Percentiles rank a stretch among this genome's conserved stretches.
Evolutionary conservation across 37 sponge, comb jelly and placozoan genomes (phyloP).

Genomic region (Aphrocallistes beatrix): DNA sequence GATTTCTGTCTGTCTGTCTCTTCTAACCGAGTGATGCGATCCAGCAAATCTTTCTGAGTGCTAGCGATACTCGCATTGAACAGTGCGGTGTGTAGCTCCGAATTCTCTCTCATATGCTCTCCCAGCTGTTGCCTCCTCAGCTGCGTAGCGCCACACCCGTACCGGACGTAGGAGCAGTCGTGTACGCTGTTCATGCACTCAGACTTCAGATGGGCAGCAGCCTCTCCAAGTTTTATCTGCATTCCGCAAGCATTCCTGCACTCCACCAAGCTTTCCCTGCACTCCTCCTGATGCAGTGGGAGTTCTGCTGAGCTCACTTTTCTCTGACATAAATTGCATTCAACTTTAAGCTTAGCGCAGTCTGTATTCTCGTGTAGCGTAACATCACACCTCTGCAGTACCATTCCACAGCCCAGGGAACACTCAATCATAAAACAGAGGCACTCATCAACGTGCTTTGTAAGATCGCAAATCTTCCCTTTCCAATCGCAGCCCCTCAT

Average conservation of each 20-base stretch:
- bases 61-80: background rate
- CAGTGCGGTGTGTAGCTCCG: background rate
- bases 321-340: background rate
- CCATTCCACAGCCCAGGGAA: conserved; percentile 3
- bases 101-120: background rate
- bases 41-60: background rate
- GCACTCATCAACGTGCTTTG: background rate
- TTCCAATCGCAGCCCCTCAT: background rate
- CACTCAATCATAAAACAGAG: background rate
- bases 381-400: background rate
- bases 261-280: background rate
- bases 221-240: background rate
- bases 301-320: background rate
- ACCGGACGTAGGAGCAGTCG: background rate
- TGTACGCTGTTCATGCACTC: background rate
- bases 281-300: background rate
- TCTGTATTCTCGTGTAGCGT: background rate
- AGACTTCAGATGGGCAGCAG: background rate
- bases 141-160: background rate
- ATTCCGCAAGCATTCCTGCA: background rate
- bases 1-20: background rate
- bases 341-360: background rate
- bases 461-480: background rate
- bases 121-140: background rate
- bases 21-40: background rate